Percentiles rank a stretch among this genome's conserved stretches.
Conservation (phyloP, 2,888 invertebrate genomes). For the Panzeria rudis region DNA sequence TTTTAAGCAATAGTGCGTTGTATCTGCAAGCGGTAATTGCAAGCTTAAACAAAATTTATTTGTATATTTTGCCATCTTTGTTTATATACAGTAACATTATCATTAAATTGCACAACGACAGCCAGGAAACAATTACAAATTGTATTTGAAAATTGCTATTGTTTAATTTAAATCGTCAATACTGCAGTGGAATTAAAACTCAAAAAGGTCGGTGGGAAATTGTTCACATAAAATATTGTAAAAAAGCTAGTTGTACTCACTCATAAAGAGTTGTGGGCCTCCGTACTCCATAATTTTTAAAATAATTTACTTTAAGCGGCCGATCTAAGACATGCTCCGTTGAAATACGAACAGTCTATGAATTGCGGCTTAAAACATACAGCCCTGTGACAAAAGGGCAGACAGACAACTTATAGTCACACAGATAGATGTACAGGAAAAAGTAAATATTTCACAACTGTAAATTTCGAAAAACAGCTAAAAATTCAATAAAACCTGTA, state of each 20-base stretch:
- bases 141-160: constrained; percentile 60
- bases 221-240: not conserved
- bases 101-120: constrained; percentile 54
- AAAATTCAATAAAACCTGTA: too few relatives aligned
- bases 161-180: constrained; percentile 42
- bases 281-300: not conserved
- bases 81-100: constrained; percentile 40
- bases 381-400: too few relatives aligned
- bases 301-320: too few relatives aligned
- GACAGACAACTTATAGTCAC: too few relatives aligned
- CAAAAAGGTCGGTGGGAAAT: constrained; percentile 3
- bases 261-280: too few relatives aligned
- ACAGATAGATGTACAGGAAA: too few relatives aligned
- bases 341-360: too few relatives aligned
- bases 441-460: too few relatives aligned
- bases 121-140: constrained; percentile 70
- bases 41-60: constrained; percentile 43
- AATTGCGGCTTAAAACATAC: too few relatives aligned
- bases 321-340: too few relatives aligned
- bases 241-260: too few relatives aligned
- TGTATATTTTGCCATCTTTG: constrained; percentile 1
- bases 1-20: constrained; percentile 12
- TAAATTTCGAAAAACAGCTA: too few relatives aligned
- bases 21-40: constrained; percentile 37
- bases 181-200: not conserved